Percentiles rank a stretch among this genome's conserved stretches.
phyloP scores from a whole-genome alignment of 1,140 invertebrate species.

The Plodia interpunctella region DNA sequence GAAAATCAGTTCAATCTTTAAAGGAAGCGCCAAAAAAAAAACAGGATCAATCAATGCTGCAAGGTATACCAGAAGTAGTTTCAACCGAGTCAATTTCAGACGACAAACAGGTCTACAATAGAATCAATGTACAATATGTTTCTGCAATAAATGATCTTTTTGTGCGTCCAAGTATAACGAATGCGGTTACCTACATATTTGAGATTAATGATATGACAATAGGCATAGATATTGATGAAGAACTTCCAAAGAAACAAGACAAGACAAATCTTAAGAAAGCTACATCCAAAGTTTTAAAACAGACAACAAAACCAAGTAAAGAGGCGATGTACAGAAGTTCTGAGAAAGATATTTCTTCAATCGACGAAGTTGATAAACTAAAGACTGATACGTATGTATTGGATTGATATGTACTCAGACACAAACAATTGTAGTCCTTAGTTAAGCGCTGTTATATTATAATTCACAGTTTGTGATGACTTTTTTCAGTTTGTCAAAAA shows the following conservation, averaged over 20 bases:
- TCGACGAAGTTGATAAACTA: constrained; percentile 28
- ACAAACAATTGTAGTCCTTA: no score
- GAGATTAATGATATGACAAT: constrained; percentile 45
- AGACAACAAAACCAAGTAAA: constrained; percentile 43
- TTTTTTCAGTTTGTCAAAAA: constrained; percentile 29
- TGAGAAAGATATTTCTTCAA: constrained; percentile 27
- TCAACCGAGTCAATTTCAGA: constrained; percentile 34
- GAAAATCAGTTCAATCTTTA: constrained; percentile 33
- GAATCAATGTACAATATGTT: constrained; percentile 33
- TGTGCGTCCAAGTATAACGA: constrained; percentile 17
- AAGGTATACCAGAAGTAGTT: constrained; percentile 18
- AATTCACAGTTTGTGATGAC: background rate
- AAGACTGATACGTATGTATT: constrained; percentile 38
- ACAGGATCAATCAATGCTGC: constrained; percentile 11
- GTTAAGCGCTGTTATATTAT: background rate
- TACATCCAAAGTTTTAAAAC: constrained; percentile 37
- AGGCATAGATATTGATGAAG: constrained; percentile 35
- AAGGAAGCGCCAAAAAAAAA: constrained; percentile 34
- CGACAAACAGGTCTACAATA: constrained; percentile 36
- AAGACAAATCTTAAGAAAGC: constrained; percentile 39
- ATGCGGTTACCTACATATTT: constrained; percentile 38
- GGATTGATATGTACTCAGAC: no score
- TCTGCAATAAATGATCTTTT: constrained; percentile 40
- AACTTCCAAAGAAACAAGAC: constrained; percentile 43
- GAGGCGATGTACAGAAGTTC: constrained; percentile 29